phyloP scores from a whole-genome alignment of 1,140 invertebrate species.

The Notospermus geniculatus region DNA sequence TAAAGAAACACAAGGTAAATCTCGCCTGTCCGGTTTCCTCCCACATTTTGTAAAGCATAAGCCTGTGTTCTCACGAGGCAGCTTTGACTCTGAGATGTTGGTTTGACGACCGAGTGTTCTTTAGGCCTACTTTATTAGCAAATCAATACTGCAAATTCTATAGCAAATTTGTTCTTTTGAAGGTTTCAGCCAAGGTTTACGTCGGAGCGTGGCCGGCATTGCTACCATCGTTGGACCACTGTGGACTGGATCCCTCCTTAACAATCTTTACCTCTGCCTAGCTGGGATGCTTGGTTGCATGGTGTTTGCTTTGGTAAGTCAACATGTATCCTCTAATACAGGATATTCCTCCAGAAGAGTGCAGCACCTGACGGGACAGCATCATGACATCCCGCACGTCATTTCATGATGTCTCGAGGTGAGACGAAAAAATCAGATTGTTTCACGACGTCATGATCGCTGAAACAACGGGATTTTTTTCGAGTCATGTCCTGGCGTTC shows the following conservation, averaged over 20 bases:
- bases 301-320: conserved; percentile 32
- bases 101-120: not conserved
- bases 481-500: too few species aligned
- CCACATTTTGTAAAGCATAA: too few species aligned
- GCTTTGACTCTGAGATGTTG: not conserved
- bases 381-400: too few species aligned
- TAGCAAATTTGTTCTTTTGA: conserved; percentile 9
- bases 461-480: too few species aligned
- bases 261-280: conserved; percentile 34
- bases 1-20: conserved; percentile 39
- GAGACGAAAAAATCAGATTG: too few species aligned
- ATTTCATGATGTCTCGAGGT: too few species aligned
- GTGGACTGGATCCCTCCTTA: conserved; percentile 35
- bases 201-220: conserved; percentile 34
- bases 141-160: not conserved
- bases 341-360: too few species aligned
- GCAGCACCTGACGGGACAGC: too few species aligned
- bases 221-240: conserved; percentile 38
- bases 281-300: conserved; percentile 36
- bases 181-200: conserved; percentile 44
- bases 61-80: not conserved
- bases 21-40: too few species aligned
- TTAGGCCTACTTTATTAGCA: not conserved
- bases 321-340: too few species aligned
- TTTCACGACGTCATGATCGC: too few species aligned